Evolutionary conservation across 2,888 invertebrate genomes (phyloP).

Genomic region (Ectobius pallidus): DNA sequence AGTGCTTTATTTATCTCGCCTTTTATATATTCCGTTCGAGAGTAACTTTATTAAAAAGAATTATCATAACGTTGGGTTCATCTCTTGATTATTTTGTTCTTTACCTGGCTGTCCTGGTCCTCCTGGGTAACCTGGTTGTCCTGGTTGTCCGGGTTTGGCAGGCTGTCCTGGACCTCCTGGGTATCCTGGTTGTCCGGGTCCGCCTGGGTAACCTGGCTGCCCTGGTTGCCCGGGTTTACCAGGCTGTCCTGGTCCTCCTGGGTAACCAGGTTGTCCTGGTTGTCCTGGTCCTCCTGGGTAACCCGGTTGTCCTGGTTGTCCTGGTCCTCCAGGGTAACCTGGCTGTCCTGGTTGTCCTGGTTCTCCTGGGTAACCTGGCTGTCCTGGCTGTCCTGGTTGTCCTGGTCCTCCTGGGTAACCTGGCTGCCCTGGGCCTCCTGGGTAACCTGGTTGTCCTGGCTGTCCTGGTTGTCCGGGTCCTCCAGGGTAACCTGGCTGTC

Average conservation of each 20-base stretch:
- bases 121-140: neutral
- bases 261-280: neutral
- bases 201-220: slow-evolving; percentile 46
- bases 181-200: slow-evolving; percentile 12
- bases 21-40: no score
- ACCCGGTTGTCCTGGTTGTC: slow-evolving; percentile 41
- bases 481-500: slow-evolving; percentile 25
- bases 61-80: no score
- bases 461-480: slow-evolving; percentile 27
- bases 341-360: slow-evolving; percentile 1
- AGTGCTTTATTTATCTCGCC: no score
- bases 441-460: slow-evolving; percentile 41
- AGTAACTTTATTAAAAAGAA: no score
- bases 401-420: slow-evolving; percentile 51
- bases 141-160: slow-evolving; percentile 50
- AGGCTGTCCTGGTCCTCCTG: slow-evolving; percentile 9
- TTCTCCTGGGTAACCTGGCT: neutral
- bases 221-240: slow-evolving; percentile 39
- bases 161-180: slow-evolving; percentile 39
- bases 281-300: neutral
- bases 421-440: slow-evolving; percentile 41
- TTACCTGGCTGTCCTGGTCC: no score
- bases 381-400: neutral
- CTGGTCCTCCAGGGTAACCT: slow-evolving; percentile 33
- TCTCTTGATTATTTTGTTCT: no score